These are phyloP conservation scores for Avahi laniger DNA, from an alignment of 2,797 vertebrate genomes.

Conservation along the genomic window DNA sequence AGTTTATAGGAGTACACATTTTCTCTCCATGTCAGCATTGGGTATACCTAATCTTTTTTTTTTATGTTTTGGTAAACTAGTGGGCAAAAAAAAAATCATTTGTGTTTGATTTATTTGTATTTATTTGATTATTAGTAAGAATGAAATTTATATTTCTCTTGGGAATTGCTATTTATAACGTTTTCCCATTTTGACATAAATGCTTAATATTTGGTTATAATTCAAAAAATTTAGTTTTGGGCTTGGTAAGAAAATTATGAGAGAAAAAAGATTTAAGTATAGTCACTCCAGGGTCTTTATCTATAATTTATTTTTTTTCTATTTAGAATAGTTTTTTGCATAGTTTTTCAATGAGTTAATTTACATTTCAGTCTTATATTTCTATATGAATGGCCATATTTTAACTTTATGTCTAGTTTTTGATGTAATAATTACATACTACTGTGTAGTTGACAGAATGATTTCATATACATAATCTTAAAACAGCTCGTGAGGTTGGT, in stretches of 20 bases:
- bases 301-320: background rate
- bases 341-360: background rate
- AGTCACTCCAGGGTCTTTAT: background rate
- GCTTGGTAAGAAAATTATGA: background rate
- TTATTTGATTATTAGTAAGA: conserved; percentile 1
- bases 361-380: background rate
- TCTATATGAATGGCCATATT: background rate
- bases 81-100: background rate
- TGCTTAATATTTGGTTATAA: background rate
- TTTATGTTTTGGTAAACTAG: background rate
- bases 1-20: background rate
- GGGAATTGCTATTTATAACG: background rate
- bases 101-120: conserved; percentile 1
- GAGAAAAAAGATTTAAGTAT: background rate
- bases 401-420: background rate
- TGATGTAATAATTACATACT: background rate
- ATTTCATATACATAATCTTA: background rate
- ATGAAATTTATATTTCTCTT: conserved; percentile 23
- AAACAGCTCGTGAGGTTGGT: background rate
- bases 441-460: background rate
- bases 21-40: background rate
- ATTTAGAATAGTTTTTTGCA: background rate
- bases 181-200: background rate
- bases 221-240: background rate
- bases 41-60: background rate